These are phyloP conservation scores for Hemicentrotus pulcherrimus DNA, from an alignment of 35 echinoderm and acorn worm species.

Conservation along the genomic window DNA sequence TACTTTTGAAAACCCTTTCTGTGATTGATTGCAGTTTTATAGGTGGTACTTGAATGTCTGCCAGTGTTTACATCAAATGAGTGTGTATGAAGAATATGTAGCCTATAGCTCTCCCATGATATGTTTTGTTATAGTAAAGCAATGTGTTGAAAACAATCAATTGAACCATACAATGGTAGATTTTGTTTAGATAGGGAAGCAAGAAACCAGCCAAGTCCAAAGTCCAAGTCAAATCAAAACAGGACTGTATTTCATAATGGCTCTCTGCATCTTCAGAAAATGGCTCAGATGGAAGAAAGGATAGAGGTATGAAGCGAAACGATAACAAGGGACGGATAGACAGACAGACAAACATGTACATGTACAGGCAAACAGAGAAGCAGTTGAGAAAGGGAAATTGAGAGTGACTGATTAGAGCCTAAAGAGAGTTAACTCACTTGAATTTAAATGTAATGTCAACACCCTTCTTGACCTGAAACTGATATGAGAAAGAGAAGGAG, in stretches of 20 bases:
- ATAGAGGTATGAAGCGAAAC: no score
- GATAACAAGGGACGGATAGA: no score
- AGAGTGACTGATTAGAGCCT: not conserved
- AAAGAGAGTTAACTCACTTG: not conserved
- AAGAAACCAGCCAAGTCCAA: not conserved
- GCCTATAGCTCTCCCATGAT: not conserved
- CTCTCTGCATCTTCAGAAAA: not conserved
- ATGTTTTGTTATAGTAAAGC: not conserved
- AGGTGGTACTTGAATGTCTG: not conserved
- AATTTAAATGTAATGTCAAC: no score
- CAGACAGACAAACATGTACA: no score
- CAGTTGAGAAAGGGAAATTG: not conserved
- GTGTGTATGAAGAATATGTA: not conserved
- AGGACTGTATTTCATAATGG: not conserved
- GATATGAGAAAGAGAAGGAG: no score
- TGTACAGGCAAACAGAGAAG: no score
- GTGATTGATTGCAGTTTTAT: not conserved
- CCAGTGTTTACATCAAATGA: not conserved
- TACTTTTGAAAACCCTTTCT: not conserved
- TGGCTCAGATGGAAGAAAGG: not conserved
- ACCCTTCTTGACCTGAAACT: no score
- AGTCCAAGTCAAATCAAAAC: slow-evolving; percentile 2
- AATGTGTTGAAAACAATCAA: not conserved
- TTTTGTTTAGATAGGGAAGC: not conserved
- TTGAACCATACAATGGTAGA: not conserved